Evolutionary conservation across 2,113 vertebrate species (phyloP), one percentile per base, ranked within the genome.

Genomic region (Anser cygnoides): DNA sequence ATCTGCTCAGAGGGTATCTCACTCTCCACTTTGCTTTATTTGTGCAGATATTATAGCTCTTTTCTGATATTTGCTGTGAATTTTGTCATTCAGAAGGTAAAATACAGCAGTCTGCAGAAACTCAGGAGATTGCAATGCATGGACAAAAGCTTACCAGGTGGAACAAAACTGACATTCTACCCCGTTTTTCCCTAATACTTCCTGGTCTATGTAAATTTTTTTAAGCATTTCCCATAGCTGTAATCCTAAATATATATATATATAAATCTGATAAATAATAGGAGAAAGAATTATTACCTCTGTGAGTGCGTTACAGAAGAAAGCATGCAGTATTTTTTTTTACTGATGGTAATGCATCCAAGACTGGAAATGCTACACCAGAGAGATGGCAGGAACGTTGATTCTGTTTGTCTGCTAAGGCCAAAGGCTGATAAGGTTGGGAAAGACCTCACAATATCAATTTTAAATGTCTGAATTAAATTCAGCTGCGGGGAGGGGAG

Each of bases 1-100:
- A 68, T 54, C 16, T 91, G 49, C 41, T 59, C 35, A 49, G 25
- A 91, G 31, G 20, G 14, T 65, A 46, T 50, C 13, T 65, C 31
- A 11, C 7, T 74, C 31, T 66, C 26, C 49, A 18, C 73, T 86
- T 81, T 93, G 33, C 84, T 82, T 93, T 66, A 44, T 44, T 18
- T 61, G 33, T 39, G 29, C 9, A 84, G 55, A 62, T 77, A 15
- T 5, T 22, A 26, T n/a, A 86, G 21, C 39, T 81, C 50, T 66
- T 92, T 77, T 77, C 65, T 10, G 4, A 11, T 70, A 39, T 78
- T 68, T 81, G 46, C 61, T 90, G 52, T 84, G n/a, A 82, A 52
- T 70, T 75, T 84, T 87, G 29, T 66, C 19, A 55, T 57, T 82
- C 44, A 63, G 61, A 94, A 93, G 88, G 71, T 61, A 67, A 96